phyloP scores from a whole-genome alignment of 2,888 invertebrate species.

The Leptinotarsa juncta region DNA sequence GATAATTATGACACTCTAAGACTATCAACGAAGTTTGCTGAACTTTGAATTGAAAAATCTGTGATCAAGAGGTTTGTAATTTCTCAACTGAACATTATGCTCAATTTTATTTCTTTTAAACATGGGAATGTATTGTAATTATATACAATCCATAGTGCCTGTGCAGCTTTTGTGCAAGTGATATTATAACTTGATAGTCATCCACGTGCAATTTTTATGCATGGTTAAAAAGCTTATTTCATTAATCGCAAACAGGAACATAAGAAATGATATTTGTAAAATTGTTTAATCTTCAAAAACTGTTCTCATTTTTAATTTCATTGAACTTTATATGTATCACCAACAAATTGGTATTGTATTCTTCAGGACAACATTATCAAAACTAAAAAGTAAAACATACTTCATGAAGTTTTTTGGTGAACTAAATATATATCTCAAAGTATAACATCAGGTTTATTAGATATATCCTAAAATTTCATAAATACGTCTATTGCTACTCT shows the following conservation, averaged over 20 bases:
- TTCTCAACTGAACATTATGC: conserved; percentile 32
- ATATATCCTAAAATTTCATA: no score
- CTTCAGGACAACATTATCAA: no score
- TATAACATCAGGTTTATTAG: no score
- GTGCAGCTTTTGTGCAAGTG: conserved; percentile 53
- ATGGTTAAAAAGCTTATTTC: conserved; percentile 27
- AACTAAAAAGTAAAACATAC: no score
- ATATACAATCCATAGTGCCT: conserved; percentile 64
- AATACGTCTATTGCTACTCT: no score
- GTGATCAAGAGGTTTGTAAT: conserved; percentile 7
- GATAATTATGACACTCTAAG: no score
- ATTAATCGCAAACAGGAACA: conserved; percentile 8
- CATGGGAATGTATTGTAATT: conserved; percentile 50
- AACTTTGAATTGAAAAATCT: neutral
- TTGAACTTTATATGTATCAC: neutral
- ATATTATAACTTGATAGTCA: conserved; percentile 56
- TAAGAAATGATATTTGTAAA: neutral
- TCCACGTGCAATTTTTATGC: conserved; percentile 57
- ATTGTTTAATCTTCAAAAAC: neutral
- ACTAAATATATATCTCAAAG: no score
- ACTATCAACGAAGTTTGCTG: no score
- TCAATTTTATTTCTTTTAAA: conserved; percentile 43
- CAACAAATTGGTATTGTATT: neutral
- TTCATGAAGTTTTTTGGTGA: no score
- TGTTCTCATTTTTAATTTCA: neutral